phyloP scores from a whole-genome alignment of 2,888 invertebrate genomes.

The Monochamus alternatus region DNA sequence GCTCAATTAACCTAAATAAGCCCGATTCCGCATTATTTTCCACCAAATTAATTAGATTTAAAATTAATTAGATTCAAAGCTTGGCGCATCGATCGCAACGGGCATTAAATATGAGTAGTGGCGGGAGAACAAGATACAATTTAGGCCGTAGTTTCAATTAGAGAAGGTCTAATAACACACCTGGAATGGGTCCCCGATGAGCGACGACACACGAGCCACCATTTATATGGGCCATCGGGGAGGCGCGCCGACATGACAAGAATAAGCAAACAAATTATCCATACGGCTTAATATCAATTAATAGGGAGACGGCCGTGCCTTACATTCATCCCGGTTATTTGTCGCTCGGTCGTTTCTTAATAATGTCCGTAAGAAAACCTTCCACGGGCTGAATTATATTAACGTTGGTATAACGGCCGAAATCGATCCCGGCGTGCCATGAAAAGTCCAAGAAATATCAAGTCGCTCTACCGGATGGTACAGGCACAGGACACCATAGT shows the following conservation, averaged over 20 bases:
- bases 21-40: constrained; percentile 34
- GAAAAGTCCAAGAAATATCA: too few species aligned
- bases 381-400: background rate
- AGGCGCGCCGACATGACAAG: constrained; percentile 51
- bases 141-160: constrained; percentile 61
- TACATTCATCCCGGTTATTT: constrained; percentile 17
- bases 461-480: too few species aligned
- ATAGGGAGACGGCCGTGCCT: constrained; percentile 14
- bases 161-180: constrained; percentile 61
- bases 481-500: too few species aligned
- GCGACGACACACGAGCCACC: constrained; percentile 51
- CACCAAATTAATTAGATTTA: constrained; percentile 35
- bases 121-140: constrained; percentile 50
- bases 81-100: constrained; percentile 43
- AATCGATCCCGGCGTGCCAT: too few species aligned
- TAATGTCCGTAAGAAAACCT: constrained; percentile 17
- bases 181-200: constrained; percentile 61
- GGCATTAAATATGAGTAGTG: constrained; percentile 44
- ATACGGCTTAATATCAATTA: constrained; percentile 37
- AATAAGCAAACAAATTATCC: constrained; percentile 57
- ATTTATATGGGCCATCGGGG: constrained; percentile 43
- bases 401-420: too few species aligned
- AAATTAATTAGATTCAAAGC: constrained; percentile 52
- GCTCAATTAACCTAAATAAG: constrained; percentile 39
- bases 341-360: constrained; percentile 17